phyloP scores from a whole-genome alignment of 2,113 vertebrate species.

The Morphnarchus princeps region DNA sequence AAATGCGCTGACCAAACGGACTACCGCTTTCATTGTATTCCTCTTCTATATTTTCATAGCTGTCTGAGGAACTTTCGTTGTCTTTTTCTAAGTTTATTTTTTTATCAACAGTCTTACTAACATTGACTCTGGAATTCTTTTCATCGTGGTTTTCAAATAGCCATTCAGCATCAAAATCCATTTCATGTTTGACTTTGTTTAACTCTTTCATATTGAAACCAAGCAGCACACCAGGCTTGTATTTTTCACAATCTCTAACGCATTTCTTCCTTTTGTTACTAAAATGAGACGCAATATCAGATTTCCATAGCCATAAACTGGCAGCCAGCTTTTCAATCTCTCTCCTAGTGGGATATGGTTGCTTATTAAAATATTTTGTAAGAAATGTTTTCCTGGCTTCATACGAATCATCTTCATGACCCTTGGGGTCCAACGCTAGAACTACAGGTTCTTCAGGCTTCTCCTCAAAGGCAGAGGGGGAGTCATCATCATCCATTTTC shows the following conservation, averaged over 20 bases:
- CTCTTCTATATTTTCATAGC: slow-evolving; percentile 75
- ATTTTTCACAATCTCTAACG: slow-evolving; percentile 85
- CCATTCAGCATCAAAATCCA: slow-evolving; percentile 81
- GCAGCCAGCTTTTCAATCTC: slow-evolving; percentile 94
- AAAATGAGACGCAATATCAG: slow-evolving; percentile 92
- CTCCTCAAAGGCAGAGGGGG: slow-evolving; percentile 79
- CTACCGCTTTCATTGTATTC: slow-evolving; percentile 74
- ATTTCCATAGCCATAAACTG: slow-evolving; percentile 95
- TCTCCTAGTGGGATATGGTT: slow-evolving; percentile 87
- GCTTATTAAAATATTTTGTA: slow-evolving; percentile 89
- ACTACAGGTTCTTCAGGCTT: slow-evolving; percentile 89
- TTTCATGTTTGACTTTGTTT: slow-evolving; percentile 84
- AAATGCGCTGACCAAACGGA: slow-evolving; percentile 57
- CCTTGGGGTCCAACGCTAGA: slow-evolving; percentile 92
- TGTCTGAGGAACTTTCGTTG: slow-evolving; percentile 76
- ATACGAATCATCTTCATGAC: slow-evolving; percentile 91
- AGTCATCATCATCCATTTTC: slow-evolving; percentile 78
- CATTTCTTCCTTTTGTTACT: slow-evolving; percentile 90
- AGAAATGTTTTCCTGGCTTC: slow-evolving; percentile 94
- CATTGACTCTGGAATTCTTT: slow-evolving; percentile 82
- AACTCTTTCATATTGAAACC: slow-evolving; percentile 95
- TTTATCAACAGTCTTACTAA: slow-evolving; percentile 82
- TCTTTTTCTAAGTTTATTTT: slow-evolving; percentile 75
- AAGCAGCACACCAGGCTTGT: slow-evolving; percentile 82
- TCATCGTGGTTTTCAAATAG: slow-evolving; percentile 78